Conservation (phyloP, 2,113 vertebrate genomes). For the Colistium nudipinnis region DNA sequence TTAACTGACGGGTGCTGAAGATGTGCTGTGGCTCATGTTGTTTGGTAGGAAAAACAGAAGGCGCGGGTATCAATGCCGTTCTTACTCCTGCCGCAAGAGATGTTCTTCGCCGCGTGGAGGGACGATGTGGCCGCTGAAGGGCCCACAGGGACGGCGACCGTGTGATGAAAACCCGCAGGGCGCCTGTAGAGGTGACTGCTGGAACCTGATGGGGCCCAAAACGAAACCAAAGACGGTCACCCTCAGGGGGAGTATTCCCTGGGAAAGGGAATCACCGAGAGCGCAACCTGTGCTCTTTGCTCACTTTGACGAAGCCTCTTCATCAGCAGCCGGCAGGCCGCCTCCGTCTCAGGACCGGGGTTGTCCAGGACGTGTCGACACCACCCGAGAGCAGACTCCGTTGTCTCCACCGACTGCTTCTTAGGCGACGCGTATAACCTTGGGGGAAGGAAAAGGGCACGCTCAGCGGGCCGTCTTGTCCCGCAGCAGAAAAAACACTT, state of each 20-base stretch:
- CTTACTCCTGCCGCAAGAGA: constrained; percentile 81
- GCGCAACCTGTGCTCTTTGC: neutral
- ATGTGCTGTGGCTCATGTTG: neutral
- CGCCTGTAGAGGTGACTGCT: constrained; percentile 73
- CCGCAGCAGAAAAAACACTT: constrained; percentile 1
- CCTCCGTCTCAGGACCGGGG: constrained; percentile 83
- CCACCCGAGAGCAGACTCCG: constrained; percentile 81
- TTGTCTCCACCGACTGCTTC: constrained; percentile 63
- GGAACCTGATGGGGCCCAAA: constrained; percentile 78
- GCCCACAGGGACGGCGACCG: constrained; percentile 72
- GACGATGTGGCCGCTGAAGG: constrained; percentile 78
- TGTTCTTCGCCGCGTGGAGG: constrained; percentile 77
- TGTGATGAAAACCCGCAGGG: constrained; percentile 73
- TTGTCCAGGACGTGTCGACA: constrained; percentile 85
- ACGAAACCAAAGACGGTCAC: too few species aligned
- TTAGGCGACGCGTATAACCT: constrained; percentile 85
- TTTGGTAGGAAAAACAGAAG: too few species aligned
- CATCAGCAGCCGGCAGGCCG: constrained; percentile 79
- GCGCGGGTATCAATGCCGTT: too few species aligned
- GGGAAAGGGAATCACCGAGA: neutral
- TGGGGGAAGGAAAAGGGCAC: neutral
- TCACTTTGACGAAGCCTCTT: constrained; percentile 82
- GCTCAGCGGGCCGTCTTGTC: too few species aligned
- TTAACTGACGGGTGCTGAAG: neutral
- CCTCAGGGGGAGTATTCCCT: too few species aligned